phyloP scores from a whole-genome alignment of 1,140 invertebrate genomes.

The Platyscapa corneri region DNA sequence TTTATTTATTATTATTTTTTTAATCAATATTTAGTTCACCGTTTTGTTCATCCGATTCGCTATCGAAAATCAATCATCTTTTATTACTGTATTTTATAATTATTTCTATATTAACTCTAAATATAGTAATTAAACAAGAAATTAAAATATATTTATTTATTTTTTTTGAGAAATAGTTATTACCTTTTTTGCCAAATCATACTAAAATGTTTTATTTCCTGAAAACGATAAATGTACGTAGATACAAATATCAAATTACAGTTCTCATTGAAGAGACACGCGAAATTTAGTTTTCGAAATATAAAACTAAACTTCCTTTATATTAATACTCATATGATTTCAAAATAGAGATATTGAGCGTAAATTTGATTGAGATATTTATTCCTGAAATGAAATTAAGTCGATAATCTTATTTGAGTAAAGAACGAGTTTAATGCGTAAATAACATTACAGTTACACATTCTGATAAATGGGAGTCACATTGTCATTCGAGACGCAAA shows the following conservation, averaged over 20 bases:
- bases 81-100: not conserved
- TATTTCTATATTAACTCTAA: conserved; percentile 9
- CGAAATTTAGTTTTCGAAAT: not conserved
- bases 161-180: not conserved
- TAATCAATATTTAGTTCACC: not conserved
- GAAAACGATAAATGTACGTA: too few relatives aligned
- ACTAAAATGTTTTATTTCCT: too few relatives aligned
- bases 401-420: not conserved
- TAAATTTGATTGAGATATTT: not conserved
- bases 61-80: conserved; percentile 12
- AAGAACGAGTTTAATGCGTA: too few relatives aligned
- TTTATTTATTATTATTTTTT: too few relatives aligned
- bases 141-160: not conserved
- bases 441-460: too few relatives aligned
- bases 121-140: conserved; percentile 4
- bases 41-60: not conserved
- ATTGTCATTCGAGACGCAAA: not conserved
- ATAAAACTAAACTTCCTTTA: not conserved
- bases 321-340: too few relatives aligned
- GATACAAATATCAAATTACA: too few relatives aligned
- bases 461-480: not conserved
- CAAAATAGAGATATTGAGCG: too few relatives aligned
- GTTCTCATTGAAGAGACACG: too few relatives aligned
- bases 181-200: not conserved
- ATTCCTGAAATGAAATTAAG: not conserved